Percentiles rank a stretch among this genome's conserved stretches.
Evolutionary conservation across 2,797 vertebrate species (phyloP).

Genomic region (Parambassis ranga): DNA sequence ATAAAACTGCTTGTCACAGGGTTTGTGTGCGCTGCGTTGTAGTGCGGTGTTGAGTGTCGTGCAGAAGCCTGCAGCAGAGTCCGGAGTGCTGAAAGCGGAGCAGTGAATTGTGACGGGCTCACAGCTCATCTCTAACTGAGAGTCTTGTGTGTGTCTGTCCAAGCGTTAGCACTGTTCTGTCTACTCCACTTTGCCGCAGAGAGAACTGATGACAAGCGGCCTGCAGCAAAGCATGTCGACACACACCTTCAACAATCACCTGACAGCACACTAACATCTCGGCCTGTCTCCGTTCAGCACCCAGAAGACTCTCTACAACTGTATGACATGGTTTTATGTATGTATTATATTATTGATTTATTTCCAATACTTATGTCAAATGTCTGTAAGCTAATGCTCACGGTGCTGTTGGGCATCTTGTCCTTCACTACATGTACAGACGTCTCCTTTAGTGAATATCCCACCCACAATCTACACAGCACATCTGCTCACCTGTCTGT

Average conservation of each 20-base stretch:
- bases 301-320: not conserved
- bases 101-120: conserved; percentile 61
- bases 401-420: too few species aligned
- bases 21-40: not conserved
- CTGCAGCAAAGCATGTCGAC: conserved; percentile 55
- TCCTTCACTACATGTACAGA: too few species aligned
- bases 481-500: not conserved
- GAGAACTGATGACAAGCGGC: conserved; percentile 59
- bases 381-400: too few species aligned
- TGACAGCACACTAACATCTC: conserved; percentile 13
- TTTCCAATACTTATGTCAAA: not conserved
- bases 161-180: conserved; percentile 49
- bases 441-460: too few species aligned
- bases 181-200: conserved; percentile 38
- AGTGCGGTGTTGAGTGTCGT: conserved; percentile 26
- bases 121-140: conserved; percentile 52
- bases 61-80: conserved; percentile 51
- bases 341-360: too few species aligned
- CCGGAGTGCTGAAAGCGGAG: conserved; percentile 59
- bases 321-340: not conserved
- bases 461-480: not conserved
- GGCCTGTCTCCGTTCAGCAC: conserved; percentile 4
- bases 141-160: conserved; percentile 50
- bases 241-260: conserved; percentile 38
- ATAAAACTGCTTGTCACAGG: not conserved